Evolutionary conservation across 2,113 vertebrate species (phyloP), one percentile per base, ranked within the genome.

Genomic region (Tapirus terrestris): DNA sequence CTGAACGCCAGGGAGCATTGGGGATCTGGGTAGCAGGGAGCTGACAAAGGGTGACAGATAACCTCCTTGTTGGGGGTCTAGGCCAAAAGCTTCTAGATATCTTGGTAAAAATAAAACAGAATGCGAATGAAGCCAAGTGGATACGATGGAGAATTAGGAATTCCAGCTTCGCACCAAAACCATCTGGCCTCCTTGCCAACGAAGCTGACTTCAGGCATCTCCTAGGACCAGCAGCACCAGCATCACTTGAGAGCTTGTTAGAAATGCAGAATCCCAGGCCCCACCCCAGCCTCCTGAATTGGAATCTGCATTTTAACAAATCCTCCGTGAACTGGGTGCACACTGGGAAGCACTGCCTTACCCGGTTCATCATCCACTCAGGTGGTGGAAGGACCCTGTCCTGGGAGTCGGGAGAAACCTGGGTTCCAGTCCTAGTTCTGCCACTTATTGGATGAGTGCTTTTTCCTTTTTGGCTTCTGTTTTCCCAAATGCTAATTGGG

Each of bases 1-100:
- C n/a, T 0, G 29, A 0, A 2, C 6, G 81, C 65, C 43, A 63
- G 56, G 45, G 61, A 43, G 31, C 1, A 2, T 20, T 4, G 33
- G 36, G 48, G n/a, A 25, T 65, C 73, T 11, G 58, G 68, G 72
- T 6, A 48, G 68, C 56, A 18, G 72, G 56, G 14, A 48, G 29
- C 36, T 10, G 65, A 65, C 56, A 27, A 70, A 79, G 29, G 53
- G 63, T 33, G 60, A 67, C 48, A 43, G 73, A 45, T 23, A 23
- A 17, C 45, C 60, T 91, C 23, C 14, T 68, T 25, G 18, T 23
- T 36, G 75, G 89, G 58, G 33, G 76, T 89, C 65, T 13, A 51
- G 65, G 45, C 25, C 77, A 88, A 90, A 31, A 51, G 56, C 67
- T 53, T 80, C 60, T 18, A 14, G 51, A 45, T 0, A 7, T 43